phyloP scores from a whole-genome alignment of 1,140 invertebrate species.

The Achatina immaculata region DNA sequence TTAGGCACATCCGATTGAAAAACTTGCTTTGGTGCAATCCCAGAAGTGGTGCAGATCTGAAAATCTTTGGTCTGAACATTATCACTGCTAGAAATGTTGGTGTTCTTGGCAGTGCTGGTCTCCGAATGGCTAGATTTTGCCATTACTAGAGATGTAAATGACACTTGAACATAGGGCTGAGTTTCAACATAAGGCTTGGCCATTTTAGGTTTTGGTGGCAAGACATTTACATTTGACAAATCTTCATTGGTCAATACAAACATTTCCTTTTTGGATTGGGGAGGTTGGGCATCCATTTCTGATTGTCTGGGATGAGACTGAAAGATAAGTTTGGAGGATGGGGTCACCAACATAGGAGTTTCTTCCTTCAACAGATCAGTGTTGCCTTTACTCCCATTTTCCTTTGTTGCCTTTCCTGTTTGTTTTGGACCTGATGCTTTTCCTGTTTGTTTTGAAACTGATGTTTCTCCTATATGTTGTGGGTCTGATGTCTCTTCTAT shows the following conservation, averaged over 20 bases:
- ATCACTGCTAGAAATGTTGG: constrained; percentile 11
- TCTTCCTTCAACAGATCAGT: constrained; percentile 26
- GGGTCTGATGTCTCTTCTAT: neutral
- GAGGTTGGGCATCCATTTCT: neutral
- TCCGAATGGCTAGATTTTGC: neutral
- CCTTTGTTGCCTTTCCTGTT: neutral
- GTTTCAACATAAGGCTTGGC: neutral
- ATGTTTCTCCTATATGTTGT: neutral
- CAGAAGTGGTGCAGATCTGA: constrained; percentile 50
- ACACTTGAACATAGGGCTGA: neutral
- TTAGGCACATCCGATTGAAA: constrained; percentile 52
- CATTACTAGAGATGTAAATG: neutral
- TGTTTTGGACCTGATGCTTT: no score
- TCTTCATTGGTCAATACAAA: constrained; percentile 63
- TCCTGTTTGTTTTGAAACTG: no score
- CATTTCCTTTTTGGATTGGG: constrained; percentile 41
- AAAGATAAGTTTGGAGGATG: neutral
- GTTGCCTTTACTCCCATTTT: neutral
- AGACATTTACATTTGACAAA: constrained; percentile 56
- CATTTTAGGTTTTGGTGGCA: constrained; percentile 45
- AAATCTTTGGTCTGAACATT: constrained; percentile 47
- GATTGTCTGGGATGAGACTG: neutral
- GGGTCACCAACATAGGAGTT: neutral
- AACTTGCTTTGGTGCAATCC: constrained; percentile 52
- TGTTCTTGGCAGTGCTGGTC: neutral